Conservation (phyloP, 1,140 invertebrate genomes). For the Whitmania pigra region DNA sequence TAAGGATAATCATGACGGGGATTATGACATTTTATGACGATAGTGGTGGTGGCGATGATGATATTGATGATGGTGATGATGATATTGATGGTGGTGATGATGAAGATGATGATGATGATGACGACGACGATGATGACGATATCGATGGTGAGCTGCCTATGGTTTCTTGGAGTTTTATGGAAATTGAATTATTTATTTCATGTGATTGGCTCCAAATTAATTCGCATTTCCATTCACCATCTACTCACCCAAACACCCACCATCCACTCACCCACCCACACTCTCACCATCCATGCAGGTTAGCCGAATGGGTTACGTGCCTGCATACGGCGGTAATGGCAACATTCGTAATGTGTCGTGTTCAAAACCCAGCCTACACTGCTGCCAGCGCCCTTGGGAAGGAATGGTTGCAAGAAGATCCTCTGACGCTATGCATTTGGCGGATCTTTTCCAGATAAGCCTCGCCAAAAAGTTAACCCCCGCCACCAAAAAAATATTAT, state of each 20-base stretch:
- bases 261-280: not conserved
- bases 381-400: too few relatives aligned
- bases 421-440: too few relatives aligned
- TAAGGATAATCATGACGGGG: not conserved
- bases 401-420: too few relatives aligned
- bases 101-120: not conserved
- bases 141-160: not conserved
- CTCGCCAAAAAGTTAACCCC: too few relatives aligned
- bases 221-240: not conserved
- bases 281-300: not conserved
- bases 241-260: not conserved
- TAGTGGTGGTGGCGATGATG: not conserved
- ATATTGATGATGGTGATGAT: not conserved
- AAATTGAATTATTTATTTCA: too few relatives aligned
- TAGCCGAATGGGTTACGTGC: too few relatives aligned
- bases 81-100: conserved; percentile 2
- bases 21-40: not conserved
- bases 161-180: too few relatives aligned
- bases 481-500: too few relatives aligned
- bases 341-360: too few relatives aligned
- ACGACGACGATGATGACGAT: not conserved
- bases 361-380: too few relatives aligned
- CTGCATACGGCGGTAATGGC: too few relatives aligned
- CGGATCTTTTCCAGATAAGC: too few relatives aligned
- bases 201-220: not conserved